Conservation (phyloP, 2,113 vertebrate genomes). For the Ceuthmochares aereus region DNA sequence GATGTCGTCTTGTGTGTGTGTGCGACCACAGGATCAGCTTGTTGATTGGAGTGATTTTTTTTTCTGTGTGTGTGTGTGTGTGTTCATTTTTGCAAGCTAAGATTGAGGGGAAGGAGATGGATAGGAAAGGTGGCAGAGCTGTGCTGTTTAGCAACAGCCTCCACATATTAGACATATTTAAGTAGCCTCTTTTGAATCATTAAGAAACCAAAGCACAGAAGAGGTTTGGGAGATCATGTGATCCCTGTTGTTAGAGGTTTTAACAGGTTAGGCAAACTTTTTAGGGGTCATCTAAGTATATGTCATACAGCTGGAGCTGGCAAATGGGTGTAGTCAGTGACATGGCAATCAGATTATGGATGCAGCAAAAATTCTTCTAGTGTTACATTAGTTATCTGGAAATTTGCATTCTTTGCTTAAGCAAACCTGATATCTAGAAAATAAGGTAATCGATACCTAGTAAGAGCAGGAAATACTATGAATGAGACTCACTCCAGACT, state of each 20-base stretch:
- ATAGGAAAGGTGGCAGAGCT: not conserved
- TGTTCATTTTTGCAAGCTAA: not conserved
- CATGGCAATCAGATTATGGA: not conserved
- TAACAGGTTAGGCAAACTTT: not conserved
- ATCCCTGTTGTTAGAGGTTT: not conserved
- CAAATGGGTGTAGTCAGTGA: not conserved
- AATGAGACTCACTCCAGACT: not conserved
- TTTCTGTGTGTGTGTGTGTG: not conserved
- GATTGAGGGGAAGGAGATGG: not conserved
- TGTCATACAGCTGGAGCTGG: not conserved
- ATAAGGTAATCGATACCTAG: not conserved
- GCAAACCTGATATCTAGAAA: slow-evolving; percentile 14
- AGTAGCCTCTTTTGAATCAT: not conserved
- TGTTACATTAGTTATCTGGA: not conserved
- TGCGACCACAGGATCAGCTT: not conserved
- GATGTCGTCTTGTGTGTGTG: not conserved
- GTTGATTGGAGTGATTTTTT: not conserved
- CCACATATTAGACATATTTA: not conserved
- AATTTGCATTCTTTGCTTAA: slow-evolving; percentile 30
- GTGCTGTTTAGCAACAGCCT: not conserved
- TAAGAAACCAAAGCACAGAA: not conserved
- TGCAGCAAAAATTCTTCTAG: not conserved
- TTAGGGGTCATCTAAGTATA: not conserved
- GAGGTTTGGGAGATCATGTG: not conserved
- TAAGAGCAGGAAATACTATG: not conserved